Base-by-base conservation (phyloP, 2,888 invertebrate species). In the Andrena flavipes region DNA sequence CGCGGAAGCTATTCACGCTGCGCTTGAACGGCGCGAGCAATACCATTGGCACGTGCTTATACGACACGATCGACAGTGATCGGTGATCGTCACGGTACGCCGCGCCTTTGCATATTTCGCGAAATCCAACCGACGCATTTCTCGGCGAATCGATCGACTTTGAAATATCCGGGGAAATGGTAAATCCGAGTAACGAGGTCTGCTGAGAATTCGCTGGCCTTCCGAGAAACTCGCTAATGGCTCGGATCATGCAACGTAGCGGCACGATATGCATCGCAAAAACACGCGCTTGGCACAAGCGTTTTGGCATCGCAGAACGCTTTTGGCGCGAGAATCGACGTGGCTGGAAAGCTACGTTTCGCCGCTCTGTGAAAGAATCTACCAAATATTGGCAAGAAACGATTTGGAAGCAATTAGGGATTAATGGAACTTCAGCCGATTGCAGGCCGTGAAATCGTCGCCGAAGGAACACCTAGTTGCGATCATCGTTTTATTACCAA, bases 401-500 rank as follows among this genome's bases (percentile, higher is more conserved):
- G 29, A 30, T 42, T 35, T 64, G 7, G 64, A 10, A n/a, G 30
- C n/a, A 23, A 26, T 48, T 49, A 54, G 4, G 1, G 16, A 42
- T 42, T 16, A 42, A 5, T 4, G 42, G 42, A 42, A 16, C 42
- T 85, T 78, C 81, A 76, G 71, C 82, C 81, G 84, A 90, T 90
- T 85, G 75, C 74, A 71, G 79, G 54, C 76, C 70, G 77, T 73
- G 69, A 65, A 78, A 85, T 73, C 76, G 73, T 69, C 54, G 83
- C 56, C 68, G 71, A 84, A 73, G 29, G n/a, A n/a, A n/a, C n/a
- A n/a, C 68, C 13, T 30, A 6, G 49, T 35, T n/a, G 26, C n/a
- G n/a, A 23, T 54, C n/a, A 33, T 3, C 35, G 51, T 74, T 72
- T 87, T 84, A 78, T 84, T 85, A 84, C 82, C 84, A 84, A 84